phyloP scores from a whole-genome alignment of 2,888 invertebrate species.

The Plebejus melissa region DNA sequence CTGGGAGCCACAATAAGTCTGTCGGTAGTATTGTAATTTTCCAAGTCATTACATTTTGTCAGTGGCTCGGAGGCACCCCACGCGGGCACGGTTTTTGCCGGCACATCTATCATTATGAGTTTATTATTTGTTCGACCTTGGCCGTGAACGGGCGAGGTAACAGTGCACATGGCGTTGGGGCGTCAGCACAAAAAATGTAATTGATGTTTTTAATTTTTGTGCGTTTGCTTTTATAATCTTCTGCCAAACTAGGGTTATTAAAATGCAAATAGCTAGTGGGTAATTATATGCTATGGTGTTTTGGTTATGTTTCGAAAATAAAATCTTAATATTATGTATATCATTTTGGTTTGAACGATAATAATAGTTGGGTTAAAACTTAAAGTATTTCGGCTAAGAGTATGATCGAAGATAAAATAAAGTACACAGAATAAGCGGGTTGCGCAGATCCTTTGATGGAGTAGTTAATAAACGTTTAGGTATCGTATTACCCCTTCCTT shows the following conservation, averaged over 20 bases:
- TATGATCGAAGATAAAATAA: not conserved
- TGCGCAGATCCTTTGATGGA: slow-evolving; percentile 4
- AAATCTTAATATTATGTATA: not conserved
- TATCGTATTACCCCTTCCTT: slow-evolving; percentile 17
- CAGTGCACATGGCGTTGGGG: slow-evolving; percentile 21
- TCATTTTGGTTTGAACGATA: not conserved
- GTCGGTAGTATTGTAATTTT: slow-evolving; percentile 60
- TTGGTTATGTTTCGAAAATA: not conserved
- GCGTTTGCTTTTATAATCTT: not conserved
- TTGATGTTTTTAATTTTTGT: slow-evolving; percentile 15
- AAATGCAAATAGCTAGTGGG: not conserved
- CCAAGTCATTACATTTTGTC: slow-evolving; percentile 66
- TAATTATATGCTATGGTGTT: not conserved
- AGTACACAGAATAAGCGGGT: not conserved
- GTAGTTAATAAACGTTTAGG: slow-evolving; percentile 1
- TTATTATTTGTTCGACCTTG: slow-evolving; percentile 74
- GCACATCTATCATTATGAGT: slow-evolving; percentile 63
- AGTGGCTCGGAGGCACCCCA: slow-evolving; percentile 62
- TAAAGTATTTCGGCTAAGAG: not conserved
- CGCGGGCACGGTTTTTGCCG: slow-evolving; percentile 56
- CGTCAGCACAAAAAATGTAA: slow-evolving; percentile 23
- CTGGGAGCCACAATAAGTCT: slow-evolving; percentile 40
- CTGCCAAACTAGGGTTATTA: not conserved
- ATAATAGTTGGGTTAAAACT: not conserved
- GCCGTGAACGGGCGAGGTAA: slow-evolving; percentile 62